Evolutionary conservation across 2,113 vertebrate genomes (phyloP).

Genomic region (Perca fluviatilis): DNA sequence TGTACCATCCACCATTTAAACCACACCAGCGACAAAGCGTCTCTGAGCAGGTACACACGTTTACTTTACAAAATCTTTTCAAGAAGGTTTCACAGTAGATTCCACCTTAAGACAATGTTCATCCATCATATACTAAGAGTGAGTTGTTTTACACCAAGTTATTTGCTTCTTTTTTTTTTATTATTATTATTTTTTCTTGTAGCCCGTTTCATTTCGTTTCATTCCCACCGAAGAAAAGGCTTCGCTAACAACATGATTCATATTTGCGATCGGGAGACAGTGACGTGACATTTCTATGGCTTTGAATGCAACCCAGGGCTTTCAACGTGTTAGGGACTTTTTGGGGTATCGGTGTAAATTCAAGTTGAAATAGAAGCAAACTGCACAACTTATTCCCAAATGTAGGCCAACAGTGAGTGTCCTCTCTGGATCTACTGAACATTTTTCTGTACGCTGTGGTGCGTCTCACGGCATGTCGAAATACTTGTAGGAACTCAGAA

Average conservation of each 20-base stretch:
- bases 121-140: slow-evolving; percentile 54
- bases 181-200: not conserved
- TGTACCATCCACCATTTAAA: slow-evolving; percentile 56
- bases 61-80: slow-evolving; percentile 61
- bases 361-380: slow-evolving; percentile 48
- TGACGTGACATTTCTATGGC: slow-evolving; percentile 75
- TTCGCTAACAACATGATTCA: slow-evolving; percentile 59
- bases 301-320: slow-evolving; percentile 73
- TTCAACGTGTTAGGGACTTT: slow-evolving; percentile 23
- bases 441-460: slow-evolving; percentile 13
- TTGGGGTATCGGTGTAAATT: slow-evolving; percentile 45
- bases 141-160: slow-evolving; percentile 46
- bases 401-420: slow-evolving; percentile 8
- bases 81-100: slow-evolving; percentile 67
- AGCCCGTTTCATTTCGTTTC: slow-evolving; percentile 34
- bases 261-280: slow-evolving; percentile 54
- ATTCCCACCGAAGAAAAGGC: slow-evolving; percentile 55
- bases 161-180: not conserved
- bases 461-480: slow-evolving; percentile 44
- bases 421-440: slow-evolving; percentile 10
- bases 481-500: slow-evolving; percentile 33
- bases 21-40: slow-evolving; percentile 40
- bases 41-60: slow-evolving; percentile 48
- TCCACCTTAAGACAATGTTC: slow-evolving; percentile 59
- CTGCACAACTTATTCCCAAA: slow-evolving; percentile 8